Base-by-base conservation (phyloP, 2,888 invertebrate genomes). In the Orgyia antiqua region DNA sequence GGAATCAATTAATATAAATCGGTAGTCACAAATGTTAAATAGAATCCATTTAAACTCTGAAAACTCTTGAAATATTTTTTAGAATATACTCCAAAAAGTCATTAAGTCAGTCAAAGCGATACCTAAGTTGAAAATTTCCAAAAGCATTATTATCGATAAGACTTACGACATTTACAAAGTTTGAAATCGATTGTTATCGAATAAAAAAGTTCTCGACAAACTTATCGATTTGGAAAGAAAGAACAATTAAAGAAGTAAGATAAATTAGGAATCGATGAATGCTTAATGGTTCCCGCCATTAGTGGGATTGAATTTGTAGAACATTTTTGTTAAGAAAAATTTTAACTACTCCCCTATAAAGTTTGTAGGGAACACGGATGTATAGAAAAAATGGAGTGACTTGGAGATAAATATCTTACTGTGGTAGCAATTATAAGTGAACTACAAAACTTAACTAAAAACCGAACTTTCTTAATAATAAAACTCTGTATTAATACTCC, bases 251-350 rank as follows among this genome's bases (percentile, higher is more conserved):
- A 70, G 66, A 71, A 71, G 68, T 66, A 74, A 77, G 71, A 82
- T 77, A 79, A 80, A 83, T 83, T 80, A 75, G 69, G 63, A 72
- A 76, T 79, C 82, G 73, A 83, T 79, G 79, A 76, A 77, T 80
- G 72, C 66, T 68, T 84, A 84, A 84, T 82, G 82, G 78, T 56
- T 69, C 54, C 58, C 53, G 65, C 83, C 82, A 83, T 84, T 83
- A 83, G 78, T 67, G 65, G 74, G 71, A 73, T 77, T 74, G 67
- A 76, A 74, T 69, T 74, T 69, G 59, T 55, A 42, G 54, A 68
- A 65, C 52, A 59, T 54, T 69, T 74, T 68, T 61, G 42, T 40
- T 49, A 67, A 65, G 61, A 63, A 72, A 69, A 67, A 58, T 65
- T 70, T 75, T 68, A 72, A 75, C 76, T 73, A 66, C 69, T 68